Evolutionary conservation across 1,140 invertebrate species (phyloP).

Genomic region (Drosophila nannoptera): DNA sequence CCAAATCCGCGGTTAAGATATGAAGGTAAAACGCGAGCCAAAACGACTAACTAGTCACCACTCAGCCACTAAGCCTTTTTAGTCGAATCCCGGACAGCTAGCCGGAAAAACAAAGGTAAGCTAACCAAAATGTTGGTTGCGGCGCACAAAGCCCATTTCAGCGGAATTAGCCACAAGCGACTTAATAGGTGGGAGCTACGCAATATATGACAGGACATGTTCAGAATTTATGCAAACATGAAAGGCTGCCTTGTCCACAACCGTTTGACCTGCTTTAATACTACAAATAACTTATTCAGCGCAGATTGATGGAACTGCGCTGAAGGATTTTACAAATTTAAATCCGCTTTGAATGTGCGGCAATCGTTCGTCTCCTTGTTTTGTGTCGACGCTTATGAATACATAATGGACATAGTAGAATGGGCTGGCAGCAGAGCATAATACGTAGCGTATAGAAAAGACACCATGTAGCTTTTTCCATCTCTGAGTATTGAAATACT

Average conservation of each 20-base stretch:
- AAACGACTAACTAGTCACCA: conserved; percentile 36
- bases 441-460: neutral
- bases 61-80: conserved; percentile 36
- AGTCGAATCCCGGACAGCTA: conserved; percentile 13
- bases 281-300: conserved; percentile 18
- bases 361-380: too few species aligned
- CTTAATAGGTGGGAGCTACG: conserved; percentile 20
- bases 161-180: conserved; percentile 38
- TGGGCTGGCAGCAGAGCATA: neutral
- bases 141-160: conserved; percentile 29
- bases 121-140: conserved; percentile 32
- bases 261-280: neutral
- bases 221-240: neutral
- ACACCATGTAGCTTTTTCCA: neutral
- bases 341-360: conserved; percentile 12
- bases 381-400: neutral
- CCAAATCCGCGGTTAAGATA: conserved; percentile 70
- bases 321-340: conserved; percentile 17
- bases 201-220: too few species aligned
- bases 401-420: neutral
- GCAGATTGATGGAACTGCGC: conserved; percentile 17
- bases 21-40: conserved; percentile 56
- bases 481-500: neutral
- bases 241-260: conserved; percentile 1
- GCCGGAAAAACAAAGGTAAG: conserved; percentile 35